phyloP scores from a whole-genome alignment of 2,113 vertebrate genomes.

The Caranx ignobilis region DNA sequence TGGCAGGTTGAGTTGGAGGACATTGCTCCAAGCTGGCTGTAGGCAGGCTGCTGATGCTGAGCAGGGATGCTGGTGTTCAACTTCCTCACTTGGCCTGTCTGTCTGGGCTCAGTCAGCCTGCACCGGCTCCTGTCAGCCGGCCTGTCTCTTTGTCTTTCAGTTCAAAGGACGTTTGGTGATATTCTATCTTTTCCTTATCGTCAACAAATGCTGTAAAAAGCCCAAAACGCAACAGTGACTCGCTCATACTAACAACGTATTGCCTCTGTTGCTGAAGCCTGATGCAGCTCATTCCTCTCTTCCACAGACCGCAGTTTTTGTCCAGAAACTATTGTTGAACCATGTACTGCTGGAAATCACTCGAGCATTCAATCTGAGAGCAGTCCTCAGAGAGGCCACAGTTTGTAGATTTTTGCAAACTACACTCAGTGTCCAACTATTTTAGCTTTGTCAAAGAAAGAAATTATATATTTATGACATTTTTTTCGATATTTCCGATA shows the following conservation, averaged over 20 bases:
- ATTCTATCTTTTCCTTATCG: constrained; percentile 1
- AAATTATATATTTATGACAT: not conserved
- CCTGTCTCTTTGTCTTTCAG: constrained; percentile 28
- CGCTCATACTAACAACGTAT: not conserved
- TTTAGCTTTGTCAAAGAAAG: not conserved
- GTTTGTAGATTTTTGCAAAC: not conserved
- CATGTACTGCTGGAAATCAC: not conserved
- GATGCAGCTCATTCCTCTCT: not conserved
- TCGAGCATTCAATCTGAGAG: not conserved
- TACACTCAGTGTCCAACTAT: too few relatives aligned
- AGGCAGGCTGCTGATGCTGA: constrained; percentile 71
- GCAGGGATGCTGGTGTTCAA: constrained; percentile 64
- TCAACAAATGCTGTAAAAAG: constrained; percentile 1
- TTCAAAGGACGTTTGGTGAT: constrained; percentile 16
- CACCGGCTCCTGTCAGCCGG: constrained; percentile 39
- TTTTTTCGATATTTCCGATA: not conserved
- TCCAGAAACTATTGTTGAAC: constrained; percentile 6
- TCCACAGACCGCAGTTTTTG: not conserved
- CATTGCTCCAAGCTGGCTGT: constrained; percentile 78
- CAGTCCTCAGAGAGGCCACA: not conserved
- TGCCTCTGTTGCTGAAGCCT: not conserved
- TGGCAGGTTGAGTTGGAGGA: constrained; percentile 64
- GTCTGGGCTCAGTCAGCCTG: constrained; percentile 64
- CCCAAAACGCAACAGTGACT: constrained; percentile 3
- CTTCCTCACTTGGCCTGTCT: constrained; percentile 68